These are phyloP conservation scores for Melipona beecheii DNA, from an alignment of 2,888 invertebrate species.

Conservation along the genomic window DNA sequence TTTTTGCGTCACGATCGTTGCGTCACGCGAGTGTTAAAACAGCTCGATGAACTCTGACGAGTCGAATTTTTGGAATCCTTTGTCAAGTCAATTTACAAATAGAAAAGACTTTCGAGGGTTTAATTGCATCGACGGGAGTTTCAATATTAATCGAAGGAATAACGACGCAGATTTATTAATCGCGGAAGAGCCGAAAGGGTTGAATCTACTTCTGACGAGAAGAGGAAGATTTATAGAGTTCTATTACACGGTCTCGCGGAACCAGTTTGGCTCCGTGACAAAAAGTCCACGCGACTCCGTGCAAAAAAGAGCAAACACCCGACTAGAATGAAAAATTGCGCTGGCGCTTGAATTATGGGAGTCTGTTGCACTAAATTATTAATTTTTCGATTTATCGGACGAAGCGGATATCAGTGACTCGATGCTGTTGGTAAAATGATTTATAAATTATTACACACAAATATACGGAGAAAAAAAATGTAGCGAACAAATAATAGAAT, in stretches of 20 bases:
- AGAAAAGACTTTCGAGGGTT: no score
- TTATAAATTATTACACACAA: no score
- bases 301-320: not conserved
- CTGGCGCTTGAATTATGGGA: not conserved
- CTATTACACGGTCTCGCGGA: conserved; percentile 10
- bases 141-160: not conserved
- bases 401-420: conserved; percentile 12
- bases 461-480: not conserved
- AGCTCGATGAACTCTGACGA: no score
- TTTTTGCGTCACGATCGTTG: not conserved
- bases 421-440: conserved; percentile 4
- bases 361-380: conserved; percentile 18
- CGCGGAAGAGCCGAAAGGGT: not conserved
- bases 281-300: conserved; percentile 2
- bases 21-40: no score
- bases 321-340: conserved; percentile 13
- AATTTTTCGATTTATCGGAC: conserved; percentile 25
- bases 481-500: not conserved
- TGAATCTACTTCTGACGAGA: conserved; percentile 12
- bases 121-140: no score
- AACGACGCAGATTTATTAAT: conserved; percentile 1
- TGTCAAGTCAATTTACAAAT: no score
- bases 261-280: conserved; percentile 29
- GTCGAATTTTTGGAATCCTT: no score
- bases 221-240: conserved; percentile 26